Base-by-base conservation (phyloP, 2,113 vertebrate species). In the Syngnathoides biaculeatus region DNA sequence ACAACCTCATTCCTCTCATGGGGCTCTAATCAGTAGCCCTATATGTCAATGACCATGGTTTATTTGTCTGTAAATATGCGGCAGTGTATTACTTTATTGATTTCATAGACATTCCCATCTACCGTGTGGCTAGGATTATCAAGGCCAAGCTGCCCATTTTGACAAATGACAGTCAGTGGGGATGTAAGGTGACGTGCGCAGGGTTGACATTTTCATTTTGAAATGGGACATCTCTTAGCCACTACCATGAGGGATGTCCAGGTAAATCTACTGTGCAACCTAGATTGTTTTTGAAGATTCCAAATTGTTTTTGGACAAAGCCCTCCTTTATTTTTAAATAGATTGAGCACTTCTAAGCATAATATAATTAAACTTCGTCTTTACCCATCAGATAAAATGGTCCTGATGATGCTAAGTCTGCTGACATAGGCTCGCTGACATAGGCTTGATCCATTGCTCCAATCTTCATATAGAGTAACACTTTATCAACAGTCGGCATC, bases 71-170 rank as follows among this genome's bases (percentile, higher is more conserved):
- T 82, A 78, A 73, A 81, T 76, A 79, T 68, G 74, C 74, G 70
- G 72, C 78, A 66, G 74, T 77, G 66, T 59, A 62, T 79, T 30
- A 35, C 55, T 75, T 53, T 20, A 30, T 68, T 47, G 24, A 63
- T 75, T 77, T 72, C 66, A 22, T 57, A 79, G 45, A 84, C 83
- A 84, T 90, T 89, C 85, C 86, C 80, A 61, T 78, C 57, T 38
- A 27, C 60, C 76, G 67, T 42, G 58, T 66, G 1, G 45, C 15
- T 10, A 15, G 22, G 30, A 60, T 57, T 27, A n/a, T 55, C 40
- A 40, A 20, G 55, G 47, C 45, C 40, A 15, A 2, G 39, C 39
- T 42, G 15, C 38, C 22, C 7, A 0, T 39, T 22, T 10, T 7
- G 61, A 39, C 35, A 19, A 38, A 40, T 26, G 52, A 67, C 53